Evolutionary conservation across 1,140 invertebrate genomes (phyloP).

Genomic region (Spodoptera litura): DNA sequence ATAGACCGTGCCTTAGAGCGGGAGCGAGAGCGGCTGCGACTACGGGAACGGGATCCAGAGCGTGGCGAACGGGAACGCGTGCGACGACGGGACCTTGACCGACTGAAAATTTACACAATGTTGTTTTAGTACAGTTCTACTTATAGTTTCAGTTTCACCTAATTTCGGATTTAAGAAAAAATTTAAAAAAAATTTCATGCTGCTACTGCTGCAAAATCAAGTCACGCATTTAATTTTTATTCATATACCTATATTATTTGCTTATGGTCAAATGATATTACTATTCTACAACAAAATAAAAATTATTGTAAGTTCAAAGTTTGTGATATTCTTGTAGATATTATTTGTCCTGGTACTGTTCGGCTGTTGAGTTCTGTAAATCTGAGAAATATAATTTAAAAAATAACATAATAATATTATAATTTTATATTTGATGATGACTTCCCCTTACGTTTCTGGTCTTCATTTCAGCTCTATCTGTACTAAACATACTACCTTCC

Average conservation of each 20-base stretch:
- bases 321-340: too few species aligned
- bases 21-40: constrained; percentile 77
- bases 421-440: constrained; percentile 1
- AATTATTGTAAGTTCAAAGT: too few species aligned
- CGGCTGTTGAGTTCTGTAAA: background rate
- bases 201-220: too few species aligned
- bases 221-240: background rate
- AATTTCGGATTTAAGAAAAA: background rate
- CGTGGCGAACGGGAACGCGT: constrained; percentile 76
- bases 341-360: background rate
- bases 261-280: too few species aligned
- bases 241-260: too few species aligned
- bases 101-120: constrained; percentile 62
- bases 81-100: constrained; percentile 76
- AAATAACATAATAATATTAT: too few species aligned
- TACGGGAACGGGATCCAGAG: constrained; percentile 77
- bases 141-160: background rate
- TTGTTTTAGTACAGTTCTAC: constrained; percentile 13
- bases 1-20: constrained; percentile 80
- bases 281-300: too few species aligned
- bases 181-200: too few species aligned
- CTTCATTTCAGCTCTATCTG: constrained; percentile 7
- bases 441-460: background rate
- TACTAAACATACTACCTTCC: constrained; percentile 40
- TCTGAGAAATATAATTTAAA: too few species aligned